Conservation (phyloP, 2,797 vertebrate species). For the Muscicapa striata region DNA sequence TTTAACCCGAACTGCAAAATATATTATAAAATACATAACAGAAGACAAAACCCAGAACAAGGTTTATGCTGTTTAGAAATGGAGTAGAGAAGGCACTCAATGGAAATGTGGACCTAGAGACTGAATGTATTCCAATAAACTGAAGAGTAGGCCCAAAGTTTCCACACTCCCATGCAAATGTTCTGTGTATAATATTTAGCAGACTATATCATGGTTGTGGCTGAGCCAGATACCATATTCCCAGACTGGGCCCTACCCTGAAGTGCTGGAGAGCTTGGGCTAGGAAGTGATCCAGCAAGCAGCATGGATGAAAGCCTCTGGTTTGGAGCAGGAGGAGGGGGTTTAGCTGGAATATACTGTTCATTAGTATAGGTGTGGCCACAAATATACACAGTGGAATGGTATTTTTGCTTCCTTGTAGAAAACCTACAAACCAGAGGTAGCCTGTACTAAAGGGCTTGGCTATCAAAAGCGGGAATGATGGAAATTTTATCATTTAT, state of each 20-base stretch:
- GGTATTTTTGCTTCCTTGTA: not conserved
- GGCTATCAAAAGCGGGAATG: not conserved
- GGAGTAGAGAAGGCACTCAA: not conserved
- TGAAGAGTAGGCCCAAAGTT: not conserved
- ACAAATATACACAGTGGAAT: not conserved
- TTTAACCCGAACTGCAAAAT: not conserved
- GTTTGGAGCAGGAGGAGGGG: not conserved
- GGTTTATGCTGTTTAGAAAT: not conserved
- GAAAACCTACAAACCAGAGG: not conserved
- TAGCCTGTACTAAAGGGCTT: not conserved
- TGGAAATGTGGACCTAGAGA: not conserved
- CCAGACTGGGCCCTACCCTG: not conserved
- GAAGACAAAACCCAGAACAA: not conserved
- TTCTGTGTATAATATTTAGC: not conserved
- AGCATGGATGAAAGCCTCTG: not conserved
- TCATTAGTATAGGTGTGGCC: not conserved
- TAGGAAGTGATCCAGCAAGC: not conserved
- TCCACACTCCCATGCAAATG: accelerated
- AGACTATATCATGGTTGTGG: not conserved
- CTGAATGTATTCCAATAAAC: not conserved
- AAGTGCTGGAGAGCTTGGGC: not conserved
- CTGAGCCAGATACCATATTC: not conserved
- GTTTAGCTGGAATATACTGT: not conserved
- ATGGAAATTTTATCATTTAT: not conserved
- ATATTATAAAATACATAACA: not conserved